Base-by-base conservation (phyloP, 2,797 vertebrate genomes). In the Sparidentex hasta region DNA sequence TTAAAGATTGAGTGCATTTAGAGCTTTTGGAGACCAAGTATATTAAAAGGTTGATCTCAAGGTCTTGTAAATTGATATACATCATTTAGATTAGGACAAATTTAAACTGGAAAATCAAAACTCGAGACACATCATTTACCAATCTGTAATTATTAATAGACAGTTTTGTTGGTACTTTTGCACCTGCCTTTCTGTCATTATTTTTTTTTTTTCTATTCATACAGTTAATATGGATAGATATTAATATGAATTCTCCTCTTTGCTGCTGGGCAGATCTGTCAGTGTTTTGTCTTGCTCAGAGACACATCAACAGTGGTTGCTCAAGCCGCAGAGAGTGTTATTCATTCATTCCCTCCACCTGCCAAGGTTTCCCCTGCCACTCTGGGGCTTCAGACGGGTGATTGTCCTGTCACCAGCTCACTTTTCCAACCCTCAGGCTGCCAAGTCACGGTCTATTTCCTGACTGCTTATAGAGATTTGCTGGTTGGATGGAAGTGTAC, bases 391-490 rank as follows among this genome's bases (percentile, higher is more conserved):
- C 57, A 79, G 52, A 78, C 38, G 64, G 25, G 23, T 63, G 52
- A 57, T 76, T 71, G 66, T 81, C 72, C 51, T 48, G 59, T 87
- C 80, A 83, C 59, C 62, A 59, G 59, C 51, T 61, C 67, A 65
- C 72, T 73, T 82, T 89, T 51, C 20, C 5, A 48, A 11, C 75
- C 75, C 63, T 70, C 25, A 0, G 46, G 71, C 63, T 71, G 73
- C 57, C 27, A 14, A 74, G 78, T 74, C 81, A 84, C 41, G 62
- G 67, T 84, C 80, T 84, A 72, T 83, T 86, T 90, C 77, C 66
- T 68, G 61, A 74, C 52, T 9, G 41, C 84, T 86, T 80, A 67
- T 21, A 88, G 76, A 83, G 80, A 80, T 90, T 87, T 92, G 78
- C 82, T 76, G 82, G 65, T 71, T 81, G 79, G 46, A 50, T 74